A percentile compares a stretch with the other conserved stretches of the same genome.
Evolutionary conservation across 2,888 invertebrate genomes (phyloP).

Genomic region (Cheilosia vernalis): DNA sequence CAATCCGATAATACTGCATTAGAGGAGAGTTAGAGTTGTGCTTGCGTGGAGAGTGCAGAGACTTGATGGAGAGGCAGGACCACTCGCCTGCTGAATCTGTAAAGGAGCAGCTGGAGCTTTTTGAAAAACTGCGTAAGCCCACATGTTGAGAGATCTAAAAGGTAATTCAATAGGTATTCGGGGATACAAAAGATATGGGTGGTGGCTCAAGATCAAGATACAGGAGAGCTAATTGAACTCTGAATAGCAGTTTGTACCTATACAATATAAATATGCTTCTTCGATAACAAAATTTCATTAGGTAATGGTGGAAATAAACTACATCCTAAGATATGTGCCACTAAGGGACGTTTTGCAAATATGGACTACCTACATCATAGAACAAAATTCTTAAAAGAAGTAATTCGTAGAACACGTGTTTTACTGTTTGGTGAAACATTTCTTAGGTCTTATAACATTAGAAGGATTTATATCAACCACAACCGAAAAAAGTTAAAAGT

Average conservation of each 20-base stretch:
- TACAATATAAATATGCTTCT: not conserved
- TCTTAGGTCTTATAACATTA: too few relatives aligned
- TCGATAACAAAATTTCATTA: too few relatives aligned
- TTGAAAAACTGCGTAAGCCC: not conserved
- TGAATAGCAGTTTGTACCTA: not conserved
- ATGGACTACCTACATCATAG: too few relatives aligned
- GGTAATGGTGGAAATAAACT: too few relatives aligned
- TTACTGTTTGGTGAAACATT: too few relatives aligned
- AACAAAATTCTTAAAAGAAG: too few relatives aligned
- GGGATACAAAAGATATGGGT: slow-evolving; percentile 35
- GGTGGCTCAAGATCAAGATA: slow-evolving; percentile 13
- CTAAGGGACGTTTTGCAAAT: too few relatives aligned
- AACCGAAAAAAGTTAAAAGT: too few relatives aligned
- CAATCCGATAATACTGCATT: slow-evolving; percentile 64
- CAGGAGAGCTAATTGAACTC: not conserved
- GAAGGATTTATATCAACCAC: too few relatives aligned
- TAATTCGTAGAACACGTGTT: too few relatives aligned
- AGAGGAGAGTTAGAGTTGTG: slow-evolving; percentile 16
- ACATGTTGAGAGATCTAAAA: slow-evolving; percentile 4
- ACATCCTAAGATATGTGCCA: too few relatives aligned
- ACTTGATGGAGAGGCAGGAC: not conserved
- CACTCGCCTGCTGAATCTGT: slow-evolving; percentile 57
- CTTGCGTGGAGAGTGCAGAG: not conserved
- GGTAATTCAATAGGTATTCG: slow-evolving; percentile 1
- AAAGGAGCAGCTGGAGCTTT: slow-evolving; percentile 39